phyloP scores from a whole-genome alignment of 2,113 vertebrate species.

The Carettochelys insculpta region DNA sequence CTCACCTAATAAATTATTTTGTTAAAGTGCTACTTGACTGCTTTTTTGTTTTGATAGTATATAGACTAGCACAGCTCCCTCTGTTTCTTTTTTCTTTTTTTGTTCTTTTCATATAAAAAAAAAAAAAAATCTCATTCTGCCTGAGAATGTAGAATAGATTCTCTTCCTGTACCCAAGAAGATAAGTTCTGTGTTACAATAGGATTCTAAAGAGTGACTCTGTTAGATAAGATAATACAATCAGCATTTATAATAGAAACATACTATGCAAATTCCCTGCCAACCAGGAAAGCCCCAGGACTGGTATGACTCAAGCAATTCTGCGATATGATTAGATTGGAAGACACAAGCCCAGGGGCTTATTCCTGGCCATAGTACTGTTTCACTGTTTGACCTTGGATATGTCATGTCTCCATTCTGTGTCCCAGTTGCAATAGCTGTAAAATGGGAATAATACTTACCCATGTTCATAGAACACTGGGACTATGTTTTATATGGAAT shows the following conservation, averaged over 20 bases:
- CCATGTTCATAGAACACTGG: not conserved
- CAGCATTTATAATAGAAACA: not conserved
- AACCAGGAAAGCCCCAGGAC: not conserved
- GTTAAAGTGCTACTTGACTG: too few species aligned
- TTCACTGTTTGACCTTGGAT: not conserved
- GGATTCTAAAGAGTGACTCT: not conserved
- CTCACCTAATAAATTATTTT: too few species aligned
- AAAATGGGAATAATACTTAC: not conserved
- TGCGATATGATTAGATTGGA: not conserved
- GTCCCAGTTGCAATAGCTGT: not conserved
- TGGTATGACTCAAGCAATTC: not conserved
- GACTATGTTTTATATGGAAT: not conserved
- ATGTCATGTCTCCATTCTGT: not conserved
- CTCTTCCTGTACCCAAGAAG: not conserved
- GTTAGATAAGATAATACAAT: not conserved
- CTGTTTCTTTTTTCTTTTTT: too few species aligned
- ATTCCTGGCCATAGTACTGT: not conserved
- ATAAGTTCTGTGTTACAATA: not conserved
- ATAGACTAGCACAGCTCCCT: too few species aligned
- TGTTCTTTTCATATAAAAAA: not conserved
- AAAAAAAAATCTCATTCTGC: not conserved
- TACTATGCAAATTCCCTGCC: not conserved
- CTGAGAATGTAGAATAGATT: accelerated
- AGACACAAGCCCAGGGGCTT: not conserved
- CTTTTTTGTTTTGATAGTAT: too few species aligned